These are phyloP conservation scores for Elmis aenea DNA, from an alignment of 2,888 invertebrate genomes.

Conservation along the genomic window DNA sequence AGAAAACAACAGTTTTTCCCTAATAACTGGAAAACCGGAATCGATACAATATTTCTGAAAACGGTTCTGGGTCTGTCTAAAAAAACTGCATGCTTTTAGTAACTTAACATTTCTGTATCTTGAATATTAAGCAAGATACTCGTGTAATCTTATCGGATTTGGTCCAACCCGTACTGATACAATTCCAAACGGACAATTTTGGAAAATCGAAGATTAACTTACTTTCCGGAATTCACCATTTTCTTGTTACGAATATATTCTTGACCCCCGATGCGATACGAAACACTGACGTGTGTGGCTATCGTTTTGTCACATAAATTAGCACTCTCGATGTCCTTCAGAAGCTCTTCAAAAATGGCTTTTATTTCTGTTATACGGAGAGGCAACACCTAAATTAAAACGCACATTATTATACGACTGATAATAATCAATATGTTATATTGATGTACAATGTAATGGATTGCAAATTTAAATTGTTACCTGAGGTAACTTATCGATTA, in stretches of 20 bases:
- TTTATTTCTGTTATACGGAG: conserved; percentile 8
- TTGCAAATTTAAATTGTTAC: no score
- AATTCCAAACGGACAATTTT: no score
- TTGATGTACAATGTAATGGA: no score
- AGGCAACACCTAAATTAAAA: conserved; percentile 15
- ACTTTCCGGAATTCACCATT: conserved; percentile 13
- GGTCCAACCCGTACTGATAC: not conserved
- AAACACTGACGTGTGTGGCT: conserved; percentile 15
- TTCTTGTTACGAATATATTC: conserved; percentile 22
- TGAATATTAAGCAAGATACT: not conserved
- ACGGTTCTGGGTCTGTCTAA: not conserved
- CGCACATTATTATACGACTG: no score
- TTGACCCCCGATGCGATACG: conserved; percentile 20
- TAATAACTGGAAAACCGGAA: no score
- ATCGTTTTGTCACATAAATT: conserved; percentile 14
- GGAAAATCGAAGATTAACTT: no score
- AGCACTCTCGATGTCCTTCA: conserved; percentile 19
- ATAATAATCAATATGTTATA: no score
- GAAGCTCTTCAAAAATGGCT: conserved; percentile 15
- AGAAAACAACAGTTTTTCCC: no score
- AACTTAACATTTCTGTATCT: conserved; percentile 9
- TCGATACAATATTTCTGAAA: no score
- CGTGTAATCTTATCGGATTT: no score
- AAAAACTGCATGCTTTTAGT: not conserved
- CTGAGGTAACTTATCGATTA: conserved; percentile 7